Evolutionary conservation across 2,113 vertebrate genomes (phyloP).

Genomic region (Stomatorhinus ivindoensis): DNA sequence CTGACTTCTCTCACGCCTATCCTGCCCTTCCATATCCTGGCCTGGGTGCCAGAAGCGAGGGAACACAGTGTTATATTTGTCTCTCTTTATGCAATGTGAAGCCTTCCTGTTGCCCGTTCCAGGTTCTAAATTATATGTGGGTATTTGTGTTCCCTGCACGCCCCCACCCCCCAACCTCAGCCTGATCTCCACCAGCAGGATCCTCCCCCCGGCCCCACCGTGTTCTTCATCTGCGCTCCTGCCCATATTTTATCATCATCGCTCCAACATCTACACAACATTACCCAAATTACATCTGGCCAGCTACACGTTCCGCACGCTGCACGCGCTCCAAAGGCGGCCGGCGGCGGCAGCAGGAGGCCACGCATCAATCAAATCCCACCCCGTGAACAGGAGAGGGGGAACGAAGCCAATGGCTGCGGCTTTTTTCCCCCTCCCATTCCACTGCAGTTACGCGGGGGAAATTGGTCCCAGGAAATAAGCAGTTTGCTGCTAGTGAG

Average conservation of each 20-base stretch:
- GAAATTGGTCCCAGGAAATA: conserved; percentile 31
- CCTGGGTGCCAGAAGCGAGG: conserved; percentile 28
- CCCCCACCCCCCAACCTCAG: not conserved
- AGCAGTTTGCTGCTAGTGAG: conserved; percentile 21
- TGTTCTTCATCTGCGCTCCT: conserved; percentile 18
- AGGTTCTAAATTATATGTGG: conserved; percentile 40
- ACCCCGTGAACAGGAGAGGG: not conserved
- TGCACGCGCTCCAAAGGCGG: conserved; percentile 40
- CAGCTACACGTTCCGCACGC: conserved; percentile 43
- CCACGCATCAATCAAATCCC: conserved; percentile 48
- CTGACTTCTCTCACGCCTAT: conserved; percentile 7
- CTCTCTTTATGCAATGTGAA: conserved; percentile 39
- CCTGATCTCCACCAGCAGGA: not conserved
- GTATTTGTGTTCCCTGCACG: not conserved
- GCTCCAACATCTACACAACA: conserved; percentile 58
- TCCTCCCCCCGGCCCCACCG: not conserved
- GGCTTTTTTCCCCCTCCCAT: conserved; percentile 21
- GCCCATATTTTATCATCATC: conserved; percentile 45
- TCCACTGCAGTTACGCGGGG: conserved; percentile 25
- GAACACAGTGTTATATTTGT: conserved; percentile 32
- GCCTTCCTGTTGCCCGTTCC: conserved; percentile 20
- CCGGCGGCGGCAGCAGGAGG: conserved; percentile 42
- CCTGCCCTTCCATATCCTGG: conserved; percentile 24
- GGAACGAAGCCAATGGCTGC: conserved; percentile 28
- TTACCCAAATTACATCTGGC: conserved; percentile 61